These are phyloP conservation scores for Tetragonula clypearis DNA, from an alignment of 1,140 invertebrate species.

Conservation along the genomic window DNA sequence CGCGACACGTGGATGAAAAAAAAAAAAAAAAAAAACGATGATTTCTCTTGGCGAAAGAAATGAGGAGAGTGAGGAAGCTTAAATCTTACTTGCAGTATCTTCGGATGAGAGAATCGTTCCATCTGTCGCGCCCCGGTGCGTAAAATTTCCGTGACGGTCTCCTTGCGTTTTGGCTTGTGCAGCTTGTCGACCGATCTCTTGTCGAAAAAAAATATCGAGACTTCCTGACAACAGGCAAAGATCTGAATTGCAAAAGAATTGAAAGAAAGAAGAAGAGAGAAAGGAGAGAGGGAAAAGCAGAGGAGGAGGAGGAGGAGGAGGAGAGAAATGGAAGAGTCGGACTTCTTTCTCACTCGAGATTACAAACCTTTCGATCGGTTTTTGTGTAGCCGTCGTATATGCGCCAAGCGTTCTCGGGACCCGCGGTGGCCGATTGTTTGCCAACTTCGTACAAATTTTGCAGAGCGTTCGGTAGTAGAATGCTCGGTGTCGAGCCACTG, in stretches of 20 bases:
- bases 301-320: rapidly evolving
- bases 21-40: no score
- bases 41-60: no score
- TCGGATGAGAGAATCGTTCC: constrained; percentile 93
- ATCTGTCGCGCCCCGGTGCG: constrained; percentile 90
- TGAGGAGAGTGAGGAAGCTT: no score
- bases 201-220: constrained; percentile 97
- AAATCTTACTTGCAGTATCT: constrained; percentile 85
- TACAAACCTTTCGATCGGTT: constrained; percentile 92
- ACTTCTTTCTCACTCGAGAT: constrained; percentile 47
- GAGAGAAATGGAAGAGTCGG: no score
- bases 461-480: constrained; percentile 90
- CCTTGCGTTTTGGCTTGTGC: constrained; percentile 95
- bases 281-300: background rate
- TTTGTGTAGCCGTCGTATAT: constrained; percentile 95
- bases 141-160: constrained; percentile 95
- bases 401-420: constrained; percentile 95
- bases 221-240: constrained; percentile 86
- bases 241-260: constrained; percentile 63
- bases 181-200: constrained; percentile 96
- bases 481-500: constrained; percentile 79
- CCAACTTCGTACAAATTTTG: constrained; percentile 94
- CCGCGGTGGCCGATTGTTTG: constrained; percentile 93
- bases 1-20: no score
- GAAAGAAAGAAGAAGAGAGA: no score